Evolutionary conservation across 92 coral and sea anemone species (phyloP).

Genomic region (Epizoanthus stellaris): DNA sequence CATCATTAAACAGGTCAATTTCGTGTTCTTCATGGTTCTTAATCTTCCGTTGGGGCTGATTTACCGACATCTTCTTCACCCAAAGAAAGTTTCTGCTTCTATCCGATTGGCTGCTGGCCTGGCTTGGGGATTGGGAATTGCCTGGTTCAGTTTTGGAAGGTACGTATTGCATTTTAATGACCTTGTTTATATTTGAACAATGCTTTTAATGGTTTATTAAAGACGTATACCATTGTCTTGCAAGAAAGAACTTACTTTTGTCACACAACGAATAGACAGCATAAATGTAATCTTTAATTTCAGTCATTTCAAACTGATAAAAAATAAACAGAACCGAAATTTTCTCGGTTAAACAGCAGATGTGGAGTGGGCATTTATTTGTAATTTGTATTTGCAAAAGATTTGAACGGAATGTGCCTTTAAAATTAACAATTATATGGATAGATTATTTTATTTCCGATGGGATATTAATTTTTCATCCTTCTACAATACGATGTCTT

Average conservation of each 20-base stretch:
- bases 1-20: conserved; percentile 23
- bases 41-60: conserved; percentile 32
- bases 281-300: no score
- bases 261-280: not conserved
- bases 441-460: no score
- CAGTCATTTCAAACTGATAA: no score
- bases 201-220: no score
- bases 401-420: no score
- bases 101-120: not conserved
- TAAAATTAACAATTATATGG: no score
- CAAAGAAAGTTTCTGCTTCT: conserved; percentile 20
- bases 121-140: conserved; percentile 26
- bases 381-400: no score
- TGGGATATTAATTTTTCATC: no score
- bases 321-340: no score
- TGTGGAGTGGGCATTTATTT: no score
- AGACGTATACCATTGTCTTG: not conserved
- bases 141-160: conserved; percentile 46
- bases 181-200: not conserved
- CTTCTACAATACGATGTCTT: no score
- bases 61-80: conserved; percentile 22
- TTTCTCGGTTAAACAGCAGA: no score
- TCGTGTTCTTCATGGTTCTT: conserved; percentile 26
- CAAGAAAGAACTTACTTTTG: not conserved
- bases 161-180: not conserved